phyloP scores from a whole-genome alignment of 2,113 vertebrate species.

The Crypturellus undulatus region DNA sequence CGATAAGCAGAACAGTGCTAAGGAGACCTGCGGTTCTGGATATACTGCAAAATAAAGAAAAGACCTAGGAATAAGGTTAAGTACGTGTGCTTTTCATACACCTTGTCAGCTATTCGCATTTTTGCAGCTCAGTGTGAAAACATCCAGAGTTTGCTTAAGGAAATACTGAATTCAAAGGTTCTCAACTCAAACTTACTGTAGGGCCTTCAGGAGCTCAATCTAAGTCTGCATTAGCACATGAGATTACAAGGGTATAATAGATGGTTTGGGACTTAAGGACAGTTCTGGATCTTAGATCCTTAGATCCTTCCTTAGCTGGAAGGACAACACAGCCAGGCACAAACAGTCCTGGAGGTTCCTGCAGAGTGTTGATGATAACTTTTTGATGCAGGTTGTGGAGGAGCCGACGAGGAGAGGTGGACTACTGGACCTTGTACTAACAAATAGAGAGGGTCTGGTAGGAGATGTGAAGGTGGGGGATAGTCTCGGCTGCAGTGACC shows the following conservation, averaged over 20 bases:
- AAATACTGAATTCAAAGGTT: background rate
- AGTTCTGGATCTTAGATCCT: background rate
- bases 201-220: background rate
- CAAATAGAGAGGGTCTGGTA: too few relatives aligned
- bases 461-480: too few relatives aligned
- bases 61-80: background rate
- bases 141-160: background rate
- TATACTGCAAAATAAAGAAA: background rate
- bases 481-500: too few relatives aligned
- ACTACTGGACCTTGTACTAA: too few relatives aligned
- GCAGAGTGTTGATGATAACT: too few relatives aligned
- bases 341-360: too few relatives aligned
- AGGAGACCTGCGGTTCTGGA: background rate
- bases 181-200: background rate
- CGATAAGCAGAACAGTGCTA: accelerated
- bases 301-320: too few relatives aligned
- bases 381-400: too few relatives aligned
- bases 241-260: too few relatives aligned
- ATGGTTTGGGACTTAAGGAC: background rate
- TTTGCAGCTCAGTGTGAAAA: background rate
- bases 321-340: too few relatives aligned
- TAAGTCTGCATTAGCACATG: background rate
- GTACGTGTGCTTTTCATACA: background rate
- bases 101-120: background rate
- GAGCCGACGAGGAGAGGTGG: too few relatives aligned